Percentiles rank a stretch among this genome's conserved stretches.
Evolutionary conservation across 2,113 vertebrate genomes (phyloP).

Genomic region (Chlamydotis undulata): DNA sequence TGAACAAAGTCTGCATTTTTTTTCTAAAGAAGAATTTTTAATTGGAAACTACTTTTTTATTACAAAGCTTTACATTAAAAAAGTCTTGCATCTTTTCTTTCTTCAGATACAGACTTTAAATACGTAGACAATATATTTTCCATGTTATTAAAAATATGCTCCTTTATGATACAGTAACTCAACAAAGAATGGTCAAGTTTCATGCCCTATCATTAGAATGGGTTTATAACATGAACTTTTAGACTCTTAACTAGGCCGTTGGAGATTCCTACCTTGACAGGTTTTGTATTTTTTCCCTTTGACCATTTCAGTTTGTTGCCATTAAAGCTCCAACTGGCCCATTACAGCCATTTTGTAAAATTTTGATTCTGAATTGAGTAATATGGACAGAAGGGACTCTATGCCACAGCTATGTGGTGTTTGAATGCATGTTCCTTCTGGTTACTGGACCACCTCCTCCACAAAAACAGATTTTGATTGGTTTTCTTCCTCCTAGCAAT

Average conservation of each 20-base stretch:
- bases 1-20: fast-evolving
- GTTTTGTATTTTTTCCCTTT: not conserved
- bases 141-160: not conserved
- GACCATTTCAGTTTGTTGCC: not conserved
- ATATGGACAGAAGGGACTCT: fast-evolving
- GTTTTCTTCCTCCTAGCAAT: not conserved
- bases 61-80: not conserved
- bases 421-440: not conserved
- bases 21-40: not conserved
- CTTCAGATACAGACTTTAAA: not conserved
- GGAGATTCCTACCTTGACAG: not conserved
- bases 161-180: not conserved
- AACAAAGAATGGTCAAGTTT: not conserved
- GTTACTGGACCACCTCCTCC: not conserved
- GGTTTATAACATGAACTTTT: not conserved
- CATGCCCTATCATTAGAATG: not conserved
- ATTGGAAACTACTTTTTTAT: not conserved
- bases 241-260: not conserved
- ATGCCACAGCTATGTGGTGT: not conserved
- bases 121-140: not conserved
- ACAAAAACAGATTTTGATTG: not conserved
- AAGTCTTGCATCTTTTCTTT: not conserved
- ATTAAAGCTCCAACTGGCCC: not conserved
- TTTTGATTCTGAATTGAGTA: not conserved
- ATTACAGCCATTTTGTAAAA: not conserved